Percentiles rank a stretch among this genome's conserved stretches.
Conservation (phyloP, 2,113 vertebrate genomes). For the Solea senegalensis region DNA sequence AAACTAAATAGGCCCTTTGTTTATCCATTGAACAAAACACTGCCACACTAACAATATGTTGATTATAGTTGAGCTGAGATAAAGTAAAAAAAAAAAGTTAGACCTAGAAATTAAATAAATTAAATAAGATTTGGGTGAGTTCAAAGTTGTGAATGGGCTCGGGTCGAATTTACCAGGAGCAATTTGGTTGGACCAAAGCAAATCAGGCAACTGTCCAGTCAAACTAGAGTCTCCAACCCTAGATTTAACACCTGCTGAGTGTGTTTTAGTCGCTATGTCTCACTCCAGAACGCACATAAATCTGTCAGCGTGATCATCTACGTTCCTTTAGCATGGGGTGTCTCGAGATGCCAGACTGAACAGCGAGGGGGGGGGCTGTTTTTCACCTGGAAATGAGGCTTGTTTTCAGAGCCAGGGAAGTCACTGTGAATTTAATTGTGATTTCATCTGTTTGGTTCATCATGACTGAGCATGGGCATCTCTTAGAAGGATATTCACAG, state of each 20-base stretch:
- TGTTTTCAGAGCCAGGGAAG: conserved; percentile 3
- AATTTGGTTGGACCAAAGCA: neutral
- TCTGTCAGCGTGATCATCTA: conserved; percentile 27
- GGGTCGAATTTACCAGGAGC: no score
- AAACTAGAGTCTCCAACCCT: neutral
- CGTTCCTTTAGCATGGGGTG: conserved; percentile 37
- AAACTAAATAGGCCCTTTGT: neutral
- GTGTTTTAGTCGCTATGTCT: conserved; percentile 6
- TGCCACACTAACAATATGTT: neutral
- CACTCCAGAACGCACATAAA: conserved; percentile 16
- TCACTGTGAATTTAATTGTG: conserved; percentile 25
- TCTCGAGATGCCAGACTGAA: conserved; percentile 38
- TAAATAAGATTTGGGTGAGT: neutral
- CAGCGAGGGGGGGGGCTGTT: conserved; percentile 23
- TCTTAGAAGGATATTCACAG: conserved; percentile 8
- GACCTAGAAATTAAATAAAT: neutral
- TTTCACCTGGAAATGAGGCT: conserved; percentile 23
- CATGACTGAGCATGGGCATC: conserved; percentile 3
- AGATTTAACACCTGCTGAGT: neutral
- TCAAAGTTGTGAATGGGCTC: neutral
- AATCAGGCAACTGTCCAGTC: neutral
- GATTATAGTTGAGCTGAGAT: neutral
- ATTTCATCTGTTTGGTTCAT: conserved; percentile 38
- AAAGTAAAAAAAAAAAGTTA: no score
- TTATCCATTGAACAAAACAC: neutral